These are phyloP conservation scores for Furnarius figulus DNA, from an alignment of 2,113 vertebrate species.

Conservation along the genomic window DNA sequence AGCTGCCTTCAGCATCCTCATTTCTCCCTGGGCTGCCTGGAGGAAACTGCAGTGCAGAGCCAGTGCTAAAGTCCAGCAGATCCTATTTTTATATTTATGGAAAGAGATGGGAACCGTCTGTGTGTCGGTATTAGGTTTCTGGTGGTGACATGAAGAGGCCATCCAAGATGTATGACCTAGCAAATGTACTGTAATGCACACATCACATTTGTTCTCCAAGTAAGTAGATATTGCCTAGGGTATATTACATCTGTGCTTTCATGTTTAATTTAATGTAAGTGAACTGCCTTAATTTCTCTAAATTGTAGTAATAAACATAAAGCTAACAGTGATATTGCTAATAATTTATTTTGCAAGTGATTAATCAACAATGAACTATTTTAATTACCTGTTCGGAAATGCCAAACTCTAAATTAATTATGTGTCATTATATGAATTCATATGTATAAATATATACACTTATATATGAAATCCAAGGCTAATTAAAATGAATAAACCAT, in stretches of 20 bases:
- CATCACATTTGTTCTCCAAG: conserved; percentile 34
- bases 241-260: conserved; percentile 44
- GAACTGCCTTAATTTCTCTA: conserved; percentile 64
- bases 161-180: conserved; percentile 46
- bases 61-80: neutral
- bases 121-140: neutral
- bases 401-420: conserved; percentile 56
- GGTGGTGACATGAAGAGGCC: conserved; percentile 5
- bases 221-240: conserved; percentile 57
- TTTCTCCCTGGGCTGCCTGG: neutral
- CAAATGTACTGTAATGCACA: conserved; percentile 57
- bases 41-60: neutral
- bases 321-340: conserved; percentile 18
- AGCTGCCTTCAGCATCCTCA: neutral
- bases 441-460: neutral
- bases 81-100: neutral
- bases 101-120: neutral
- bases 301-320: conserved; percentile 55
- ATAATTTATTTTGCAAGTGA: conserved; percentile 53
- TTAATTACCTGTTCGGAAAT: conserved; percentile 67
- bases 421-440: conserved; percentile 32
- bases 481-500: conserved; percentile 48
- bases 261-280: conserved; percentile 64
- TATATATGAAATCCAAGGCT: conserved; percentile 1
- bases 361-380: conserved; percentile 55